Percentiles rank a stretch among this genome's conserved stretches.
phyloP scores from a whole-genome alignment of 2,113 vertebrate species.

The Siniperca chuatsi region DNA sequence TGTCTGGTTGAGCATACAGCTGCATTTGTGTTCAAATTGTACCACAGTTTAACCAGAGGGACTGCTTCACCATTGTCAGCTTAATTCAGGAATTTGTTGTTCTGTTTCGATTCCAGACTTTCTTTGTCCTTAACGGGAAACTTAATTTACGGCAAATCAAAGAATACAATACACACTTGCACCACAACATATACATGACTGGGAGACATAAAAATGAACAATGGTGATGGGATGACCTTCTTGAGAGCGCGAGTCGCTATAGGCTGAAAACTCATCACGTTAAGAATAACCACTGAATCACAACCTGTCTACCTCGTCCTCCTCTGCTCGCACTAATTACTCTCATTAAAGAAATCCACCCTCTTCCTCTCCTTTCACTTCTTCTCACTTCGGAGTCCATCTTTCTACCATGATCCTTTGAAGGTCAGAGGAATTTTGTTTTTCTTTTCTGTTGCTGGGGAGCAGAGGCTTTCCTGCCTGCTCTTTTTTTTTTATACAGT shows the following conservation, averaged over 20 bases:
- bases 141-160: conserved; percentile 13
- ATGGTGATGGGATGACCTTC: neutral
- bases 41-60: conserved; percentile 9
- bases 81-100: conserved; percentile 40
- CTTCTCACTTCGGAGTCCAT: neutral
- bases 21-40: conserved; percentile 14
- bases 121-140: conserved; percentile 43
- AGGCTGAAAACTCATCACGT: conserved; percentile 13
- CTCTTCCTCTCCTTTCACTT: neutral
- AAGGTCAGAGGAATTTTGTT: conserved; percentile 30
- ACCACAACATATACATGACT: neutral
- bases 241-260: neutral
- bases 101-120: conserved; percentile 6
- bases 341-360: conserved; percentile 26
- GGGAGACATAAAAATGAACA: neutral
- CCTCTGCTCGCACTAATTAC: conserved; percentile 25
- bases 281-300: conserved; percentile 11
- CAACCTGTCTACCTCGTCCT: conserved; percentile 11
- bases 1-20: conserved; percentile 37
- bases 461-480: neutral
- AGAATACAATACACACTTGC: conserved; percentile 4
- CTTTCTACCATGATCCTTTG: neutral
- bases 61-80: conserved; percentile 19
- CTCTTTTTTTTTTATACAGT: neutral
- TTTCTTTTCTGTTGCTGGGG: neutral